phyloP scores from a whole-genome alignment of 2,888 invertebrate species.

The Acleris emargana region DNA sequence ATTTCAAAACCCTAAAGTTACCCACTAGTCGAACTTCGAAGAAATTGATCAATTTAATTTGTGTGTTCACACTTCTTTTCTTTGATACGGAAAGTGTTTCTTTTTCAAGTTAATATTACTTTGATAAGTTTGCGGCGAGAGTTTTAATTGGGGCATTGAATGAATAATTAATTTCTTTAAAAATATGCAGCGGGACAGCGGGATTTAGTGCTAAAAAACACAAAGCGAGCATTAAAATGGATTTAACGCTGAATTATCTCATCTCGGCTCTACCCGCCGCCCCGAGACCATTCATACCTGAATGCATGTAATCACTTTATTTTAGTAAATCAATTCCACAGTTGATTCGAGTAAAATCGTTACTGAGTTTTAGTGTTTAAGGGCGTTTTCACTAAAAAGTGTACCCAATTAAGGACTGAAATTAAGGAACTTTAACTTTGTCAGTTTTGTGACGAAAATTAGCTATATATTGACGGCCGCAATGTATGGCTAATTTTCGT shows the following conservation, averaged over 20 bases:
- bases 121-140: not conserved
- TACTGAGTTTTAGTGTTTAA: too few relatives aligned
- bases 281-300: conserved; percentile 45
- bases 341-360: too few relatives aligned
- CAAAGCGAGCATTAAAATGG: conserved; percentile 59
- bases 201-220: conserved; percentile 57
- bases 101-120: not conserved
- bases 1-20: conserved; percentile 7
- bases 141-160: conserved; percentile 49
- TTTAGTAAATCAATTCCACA: too few relatives aligned
- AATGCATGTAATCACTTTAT: conserved; percentile 26
- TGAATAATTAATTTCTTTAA: conserved; percentile 65
- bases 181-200: conserved; percentile 42
- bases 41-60: conserved; percentile 11
- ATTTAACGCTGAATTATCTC: conserved; percentile 48
- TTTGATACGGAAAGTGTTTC: not conserved
- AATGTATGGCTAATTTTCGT: too few relatives aligned
- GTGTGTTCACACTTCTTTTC: not conserved
- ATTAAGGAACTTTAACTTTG: too few relatives aligned
- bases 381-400: too few relatives aligned
- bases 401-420: too few relatives aligned
- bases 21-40: not conserved
- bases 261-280: conserved; percentile 43
- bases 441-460: too few relatives aligned
- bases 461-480: too few relatives aligned